Conservation (phyloP, 1,140 invertebrate genomes). For the Drosophila carrolli region DNA sequence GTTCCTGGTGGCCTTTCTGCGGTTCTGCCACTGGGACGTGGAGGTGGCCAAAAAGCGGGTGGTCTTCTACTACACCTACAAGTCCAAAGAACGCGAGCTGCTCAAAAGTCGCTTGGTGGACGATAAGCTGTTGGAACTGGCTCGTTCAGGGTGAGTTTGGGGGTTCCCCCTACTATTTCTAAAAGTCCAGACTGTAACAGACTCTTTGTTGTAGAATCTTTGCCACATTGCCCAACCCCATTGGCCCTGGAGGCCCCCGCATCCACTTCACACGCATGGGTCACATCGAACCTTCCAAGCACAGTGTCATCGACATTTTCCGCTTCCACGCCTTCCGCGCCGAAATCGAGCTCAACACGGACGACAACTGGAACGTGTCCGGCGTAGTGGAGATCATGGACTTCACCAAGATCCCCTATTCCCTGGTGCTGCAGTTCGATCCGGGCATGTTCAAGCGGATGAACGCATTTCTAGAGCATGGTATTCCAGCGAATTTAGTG, state of each 20-base stretch:
- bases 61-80: slow-evolving; percentile 85
- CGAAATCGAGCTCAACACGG: slow-evolving; percentile 84
- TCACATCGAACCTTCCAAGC: slow-evolving; percentile 85
- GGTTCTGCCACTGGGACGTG: slow-evolving; percentile 89
- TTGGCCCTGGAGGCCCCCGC: slow-evolving; percentile 85
- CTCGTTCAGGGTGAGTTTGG: slow-evolving; percentile 61
- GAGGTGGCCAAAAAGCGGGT: slow-evolving; percentile 88
- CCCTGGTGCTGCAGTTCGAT: slow-evolving; percentile 85
- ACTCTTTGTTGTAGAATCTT: slow-evolving; percentile 57
- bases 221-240: slow-evolving; percentile 83
- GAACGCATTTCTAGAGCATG: slow-evolving; percentile 85
- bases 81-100: slow-evolving; percentile 64
- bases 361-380: slow-evolving; percentile 83
- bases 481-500: slow-evolving; percentile 86
- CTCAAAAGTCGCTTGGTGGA: slow-evolving; percentile 63
- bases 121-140: slow-evolving; percentile 70
- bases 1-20: slow-evolving; percentile 87
- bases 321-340: slow-evolving; percentile 84
- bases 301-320: slow-evolving; percentile 83
- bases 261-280: slow-evolving; percentile 85
- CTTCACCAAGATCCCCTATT: slow-evolving; percentile 84
- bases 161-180: background rate
- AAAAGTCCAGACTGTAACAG: background rate
- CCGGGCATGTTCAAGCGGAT: slow-evolving; percentile 85
- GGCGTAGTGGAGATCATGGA: slow-evolving; percentile 85